Evolutionary conservation across 2,797 vertebrate species (phyloP), one percentile per base, ranked within the genome.

Genomic region (Acanthopagrus latus): DNA sequence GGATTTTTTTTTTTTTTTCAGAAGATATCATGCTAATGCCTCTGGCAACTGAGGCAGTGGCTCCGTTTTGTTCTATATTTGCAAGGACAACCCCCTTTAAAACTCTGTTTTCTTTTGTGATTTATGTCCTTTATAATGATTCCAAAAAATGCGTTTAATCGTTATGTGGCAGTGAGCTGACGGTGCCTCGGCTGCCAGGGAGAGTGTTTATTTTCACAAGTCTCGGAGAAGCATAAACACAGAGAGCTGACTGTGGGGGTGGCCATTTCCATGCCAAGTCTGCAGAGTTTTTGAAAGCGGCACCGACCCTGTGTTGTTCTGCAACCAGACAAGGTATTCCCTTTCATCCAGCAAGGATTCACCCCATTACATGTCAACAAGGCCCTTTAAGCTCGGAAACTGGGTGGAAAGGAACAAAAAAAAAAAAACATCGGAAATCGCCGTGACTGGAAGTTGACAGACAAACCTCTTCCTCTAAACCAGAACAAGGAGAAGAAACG

Each of bases 161-260:
- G 29, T 85, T 86, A 73, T 51, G 79, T 88, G 82, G 74, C 76
- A 78, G 64, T 16, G 65, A 83, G 73, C 66, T 72, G 70, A 80
- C 20, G 43, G 65, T 59, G 76, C 59, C 71, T 85, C 68, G 64
- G 76, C 84, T 88, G 90, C 91, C 86, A 93, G 89, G 44, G 44
- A 83, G 62, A 81, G 78, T 93, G 90, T 93, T 94, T 94, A 89
- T 93, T 92, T 94, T 93, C 89, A 85, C 87, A 86, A 90, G 87
- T 91, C 79, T 85, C 81, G 11, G 66, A 80, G 80, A 83, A 84
- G 75, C 86, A 88, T 91, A 90, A 93, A 92, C 89, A 91, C 64
- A 75, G 71, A 78, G 80, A 69, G 81, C 69, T 78, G 86, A 82
- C 80, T 80, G 82, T 68, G 74, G 79, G 71, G 87, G 80, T 69